Percentiles rank a stretch among this genome's conserved stretches.
phyloP scores from a whole-genome alignment of 2,888 invertebrate species.

The Metacarcinus magister region DNA sequence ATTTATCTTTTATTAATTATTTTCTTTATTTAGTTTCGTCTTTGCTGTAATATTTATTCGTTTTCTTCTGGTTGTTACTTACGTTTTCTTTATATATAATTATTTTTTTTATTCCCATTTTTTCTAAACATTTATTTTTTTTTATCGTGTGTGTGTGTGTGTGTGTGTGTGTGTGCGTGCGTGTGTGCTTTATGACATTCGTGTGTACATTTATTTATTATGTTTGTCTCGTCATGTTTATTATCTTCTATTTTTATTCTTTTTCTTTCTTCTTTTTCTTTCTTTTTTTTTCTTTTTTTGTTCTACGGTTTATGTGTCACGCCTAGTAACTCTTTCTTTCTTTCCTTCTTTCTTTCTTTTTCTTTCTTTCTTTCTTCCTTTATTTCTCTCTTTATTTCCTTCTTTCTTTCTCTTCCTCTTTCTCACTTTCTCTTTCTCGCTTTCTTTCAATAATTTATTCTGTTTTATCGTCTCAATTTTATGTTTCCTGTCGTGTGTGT shows the following conservation, averaged over 20 bases:
- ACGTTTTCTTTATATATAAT: neutral
- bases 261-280: neutral
- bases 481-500: neutral
- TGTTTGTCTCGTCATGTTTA: neutral
- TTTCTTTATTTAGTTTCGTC: neutral
- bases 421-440: neutral
- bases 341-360: neutral
- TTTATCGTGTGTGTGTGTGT: no score
- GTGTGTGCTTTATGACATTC: no score
- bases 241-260: no score
- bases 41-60: neutral
- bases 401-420: neutral
- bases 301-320: no score
- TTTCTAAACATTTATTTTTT: no score
- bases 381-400: neutral
- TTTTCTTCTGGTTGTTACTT: neutral
- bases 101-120: neutral
- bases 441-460: neutral
- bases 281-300: neutral
- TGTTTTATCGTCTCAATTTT: neutral
- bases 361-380: conserved; percentile 30
- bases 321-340: neutral
- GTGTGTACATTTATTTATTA: no score
- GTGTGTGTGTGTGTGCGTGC: no score
- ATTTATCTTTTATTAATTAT: neutral